Evolutionary conservation across 2,113 vertebrate species (phyloP).

Genomic region (Acrocephalus kingi): DNA sequence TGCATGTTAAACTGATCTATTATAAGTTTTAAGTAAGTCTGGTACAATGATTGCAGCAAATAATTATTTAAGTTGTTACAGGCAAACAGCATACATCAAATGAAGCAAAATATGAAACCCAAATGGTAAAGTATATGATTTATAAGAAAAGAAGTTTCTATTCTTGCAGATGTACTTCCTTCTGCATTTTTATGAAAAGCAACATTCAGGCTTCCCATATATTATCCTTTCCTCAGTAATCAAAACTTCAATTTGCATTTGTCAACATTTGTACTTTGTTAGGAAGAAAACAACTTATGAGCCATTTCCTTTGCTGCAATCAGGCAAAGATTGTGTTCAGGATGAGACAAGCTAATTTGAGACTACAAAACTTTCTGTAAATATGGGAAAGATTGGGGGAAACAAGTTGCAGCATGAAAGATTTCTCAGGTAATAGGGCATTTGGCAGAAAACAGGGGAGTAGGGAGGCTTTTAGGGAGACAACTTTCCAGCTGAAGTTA

Average conservation of each 20-base stretch:
- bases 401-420: background rate
- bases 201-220: background rate
- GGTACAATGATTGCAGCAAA: background rate
- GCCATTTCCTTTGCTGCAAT: conserved; percentile 5
- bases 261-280: background rate
- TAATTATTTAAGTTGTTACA: background rate
- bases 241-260: background rate
- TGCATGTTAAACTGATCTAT: background rate
- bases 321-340: background rate
- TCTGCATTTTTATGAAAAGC: background rate
- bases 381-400: background rate
- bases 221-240: background rate
- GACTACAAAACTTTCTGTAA: background rate
- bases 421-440: background rate
- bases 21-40: background rate
- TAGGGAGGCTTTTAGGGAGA: background rate
- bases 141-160: background rate
- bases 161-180: background rate
- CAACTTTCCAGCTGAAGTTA: background rate
- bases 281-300: conserved; percentile 18
- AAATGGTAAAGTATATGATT: background rate
- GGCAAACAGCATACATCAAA: background rate
- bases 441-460: background rate
- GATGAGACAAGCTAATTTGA: background rate
- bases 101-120: background rate